Percentiles rank a stretch among this genome's conserved stretches.
phyloP scores from a whole-genome alignment of 2,888 invertebrate genomes.

The Biston betularia region DNA sequence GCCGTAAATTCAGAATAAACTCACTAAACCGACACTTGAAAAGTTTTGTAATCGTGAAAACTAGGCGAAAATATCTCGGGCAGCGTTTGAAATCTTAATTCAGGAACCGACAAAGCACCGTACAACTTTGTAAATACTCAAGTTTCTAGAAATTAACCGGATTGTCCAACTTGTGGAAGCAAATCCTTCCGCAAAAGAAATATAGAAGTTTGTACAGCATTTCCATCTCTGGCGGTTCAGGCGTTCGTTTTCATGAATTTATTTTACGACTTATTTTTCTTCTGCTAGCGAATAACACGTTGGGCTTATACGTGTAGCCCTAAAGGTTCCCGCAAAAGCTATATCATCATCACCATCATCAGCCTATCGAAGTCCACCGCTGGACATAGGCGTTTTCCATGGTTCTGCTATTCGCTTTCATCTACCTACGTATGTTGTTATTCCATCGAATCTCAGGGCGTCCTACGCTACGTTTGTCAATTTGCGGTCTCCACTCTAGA shows the following conservation, averaged over 20 bases:
- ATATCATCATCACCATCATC: too few species aligned
- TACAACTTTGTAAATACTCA: slow-evolving; percentile 17
- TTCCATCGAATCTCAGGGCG: too few species aligned
- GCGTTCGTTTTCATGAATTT: slow-evolving; percentile 2
- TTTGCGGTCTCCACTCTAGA: too few species aligned
- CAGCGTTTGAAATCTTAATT: background rate
- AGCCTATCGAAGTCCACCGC: too few species aligned
- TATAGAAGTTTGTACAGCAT: background rate
- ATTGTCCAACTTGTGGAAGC: slow-evolving; percentile 7
- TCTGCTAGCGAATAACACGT: slow-evolving; percentile 5
- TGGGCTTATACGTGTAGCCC: background rate
- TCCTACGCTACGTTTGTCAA: too few species aligned
- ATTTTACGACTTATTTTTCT: slow-evolving; percentile 12
- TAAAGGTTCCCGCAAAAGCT: too few species aligned
- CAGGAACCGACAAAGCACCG: background rate
- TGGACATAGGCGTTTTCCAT: too few species aligned
- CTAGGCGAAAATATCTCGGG: background rate
- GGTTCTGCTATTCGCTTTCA: too few species aligned
- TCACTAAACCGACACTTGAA: background rate
- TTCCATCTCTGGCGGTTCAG: slow-evolving; percentile 1
- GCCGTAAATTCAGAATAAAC: background rate
- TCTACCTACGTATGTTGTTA: too few species aligned
- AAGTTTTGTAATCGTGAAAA: background rate
- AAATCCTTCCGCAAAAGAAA: slow-evolving; percentile 6
- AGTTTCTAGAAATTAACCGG: slow-evolving; percentile 14